Evolutionary conservation across 2,888 invertebrate genomes (phyloP), one percentile per base, ranked within the genome.

Genomic region (Aradus depressus): DNA sequence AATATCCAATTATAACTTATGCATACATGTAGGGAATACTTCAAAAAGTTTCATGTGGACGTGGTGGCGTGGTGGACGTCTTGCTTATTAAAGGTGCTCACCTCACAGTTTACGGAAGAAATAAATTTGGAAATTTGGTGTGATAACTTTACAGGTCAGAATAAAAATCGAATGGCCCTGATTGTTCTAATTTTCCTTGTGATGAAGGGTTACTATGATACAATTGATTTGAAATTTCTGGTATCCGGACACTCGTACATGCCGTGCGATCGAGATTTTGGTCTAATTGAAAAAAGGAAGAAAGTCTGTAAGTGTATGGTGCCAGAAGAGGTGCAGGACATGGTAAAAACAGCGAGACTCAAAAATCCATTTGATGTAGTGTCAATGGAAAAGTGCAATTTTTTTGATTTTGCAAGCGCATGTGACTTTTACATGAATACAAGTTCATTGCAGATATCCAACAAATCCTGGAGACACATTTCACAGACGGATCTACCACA

Each of bases 101-200:
- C n/a, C n/a, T n/a, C n/a, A n/a, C n/a, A n/a, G n/a, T n/a, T n/a
- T 23, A 37, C 21, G 31, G 14, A 41, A n/a, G 52, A 54, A 52
- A 39, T 43, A 42, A 49, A 54, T 4, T 16, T 58, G 14, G 26
- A 39, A 19, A 51, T 58, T 10, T 59, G 53, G 53, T 51, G 55
- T 28, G 57, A 58, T 21, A 59, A 58, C 53, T 59, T 58, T 34
- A 49, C 57, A 18, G 62, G 62, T 1, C 60, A 61, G 48, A 59
- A 62, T 31, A 51, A 60, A 31, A 63, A 63, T 28, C 62, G 64
- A 50, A 58, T 61, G 64, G 57, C 65, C 2, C 16, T 64, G 6
- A 54, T 65, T 16, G 63, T 64, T 3, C 63, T 64, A 54, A 60
- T 66, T 14, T 56, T 49, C 35, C 37, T 57, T 8, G 50, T 55